Evolutionary conservation across 2,888 invertebrate genomes (phyloP).

Genomic region (Diarsia brunnea): DNA sequence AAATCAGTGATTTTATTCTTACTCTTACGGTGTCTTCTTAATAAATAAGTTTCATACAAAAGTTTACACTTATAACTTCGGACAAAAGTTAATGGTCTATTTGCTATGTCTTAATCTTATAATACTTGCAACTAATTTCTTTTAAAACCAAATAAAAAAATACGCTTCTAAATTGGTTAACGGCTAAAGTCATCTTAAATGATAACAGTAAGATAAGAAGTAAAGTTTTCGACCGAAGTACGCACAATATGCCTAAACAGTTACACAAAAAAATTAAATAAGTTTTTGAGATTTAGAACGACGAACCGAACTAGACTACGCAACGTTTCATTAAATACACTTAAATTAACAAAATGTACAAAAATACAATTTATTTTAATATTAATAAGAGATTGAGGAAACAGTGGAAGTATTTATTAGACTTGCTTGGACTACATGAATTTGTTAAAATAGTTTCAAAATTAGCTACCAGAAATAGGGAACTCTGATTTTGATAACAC

Average conservation of each 20-base stretch:
- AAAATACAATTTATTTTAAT: conserved; percentile 60
- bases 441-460: conserved; percentile 16
- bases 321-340: conserved; percentile 38
- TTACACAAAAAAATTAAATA: conserved; percentile 50
- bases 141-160: conserved; percentile 79
- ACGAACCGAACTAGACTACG: conserved; percentile 58
- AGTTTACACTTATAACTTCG: conserved; percentile 77
- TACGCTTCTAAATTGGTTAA: conserved; percentile 75
- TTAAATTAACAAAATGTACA: conserved; percentile 64
- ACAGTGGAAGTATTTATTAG: conserved; percentile 11
- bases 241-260: conserved; percentile 55
- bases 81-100: conserved; percentile 56
- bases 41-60: conserved; percentile 86
- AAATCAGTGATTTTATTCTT: conserved; percentile 85
- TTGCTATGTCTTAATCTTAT: conserved; percentile 75
- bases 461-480: conserved; percentile 52
- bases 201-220: conserved; percentile 55
- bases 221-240: conserved; percentile 72
- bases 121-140: conserved; percentile 81
- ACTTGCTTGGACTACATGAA: conserved; percentile 28
- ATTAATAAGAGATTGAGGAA: conserved; percentile 30
- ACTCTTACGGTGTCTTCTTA: conserved; percentile 75
- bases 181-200: conserved; percentile 60
- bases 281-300: conserved; percentile 63
- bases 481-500: conserved; percentile 12